A percentile compares a stretch with the other conserved stretches of the same genome.
Evolutionary conservation across 2,888 invertebrate genomes (phyloP).

Genomic region (Rhagium mordax): DNA sequence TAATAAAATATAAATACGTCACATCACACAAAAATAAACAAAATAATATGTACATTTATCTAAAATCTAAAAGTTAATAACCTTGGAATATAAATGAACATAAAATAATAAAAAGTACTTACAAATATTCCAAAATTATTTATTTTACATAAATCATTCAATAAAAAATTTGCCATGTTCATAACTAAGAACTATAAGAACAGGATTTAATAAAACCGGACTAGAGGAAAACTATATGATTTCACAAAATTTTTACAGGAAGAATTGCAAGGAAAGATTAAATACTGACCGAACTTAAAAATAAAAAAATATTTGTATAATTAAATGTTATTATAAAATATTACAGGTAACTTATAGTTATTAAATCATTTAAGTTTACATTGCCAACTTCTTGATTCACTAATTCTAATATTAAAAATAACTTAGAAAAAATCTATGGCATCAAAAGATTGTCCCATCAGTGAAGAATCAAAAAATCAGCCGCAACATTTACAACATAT

Average conservation of each 20-base stretch:
- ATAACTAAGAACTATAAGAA: slow-evolving; percentile 24
- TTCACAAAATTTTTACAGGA: slow-evolving; percentile 33
- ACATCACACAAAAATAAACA: slow-evolving; percentile 60
- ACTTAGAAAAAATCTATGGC: slow-evolving; percentile 46
- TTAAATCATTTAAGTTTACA: slow-evolving; percentile 36
- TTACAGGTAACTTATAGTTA: slow-evolving; percentile 52
- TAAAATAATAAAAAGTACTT: slow-evolving; percentile 1
- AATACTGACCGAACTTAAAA: slow-evolving; percentile 53
- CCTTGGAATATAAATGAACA: slow-evolving; percentile 38
- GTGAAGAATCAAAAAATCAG: slow-evolving; percentile 47
- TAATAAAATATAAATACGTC: slow-evolving; percentile 62
- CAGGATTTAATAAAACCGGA: slow-evolving; percentile 35
- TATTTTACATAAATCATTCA: slow-evolving; percentile 19
- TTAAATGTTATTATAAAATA: slow-evolving; percentile 33
- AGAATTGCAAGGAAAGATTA: slow-evolving; percentile 30
- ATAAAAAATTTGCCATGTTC: slow-evolving; percentile 5
- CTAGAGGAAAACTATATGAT: slow-evolving; percentile 39
- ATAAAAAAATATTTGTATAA: slow-evolving; percentile 32
- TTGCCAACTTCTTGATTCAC: slow-evolving; percentile 45
- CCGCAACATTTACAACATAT: slow-evolving; percentile 38
- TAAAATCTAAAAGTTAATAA: slow-evolving; percentile 48
- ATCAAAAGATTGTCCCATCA: slow-evolving; percentile 46
- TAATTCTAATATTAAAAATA: slow-evolving; percentile 34
- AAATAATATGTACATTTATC: slow-evolving; percentile 58
- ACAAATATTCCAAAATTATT: slow-evolving; percentile 12